Evolutionary conservation across 1,140 invertebrate genomes (phyloP).

Genomic region (Anastatus disparis): DNA sequence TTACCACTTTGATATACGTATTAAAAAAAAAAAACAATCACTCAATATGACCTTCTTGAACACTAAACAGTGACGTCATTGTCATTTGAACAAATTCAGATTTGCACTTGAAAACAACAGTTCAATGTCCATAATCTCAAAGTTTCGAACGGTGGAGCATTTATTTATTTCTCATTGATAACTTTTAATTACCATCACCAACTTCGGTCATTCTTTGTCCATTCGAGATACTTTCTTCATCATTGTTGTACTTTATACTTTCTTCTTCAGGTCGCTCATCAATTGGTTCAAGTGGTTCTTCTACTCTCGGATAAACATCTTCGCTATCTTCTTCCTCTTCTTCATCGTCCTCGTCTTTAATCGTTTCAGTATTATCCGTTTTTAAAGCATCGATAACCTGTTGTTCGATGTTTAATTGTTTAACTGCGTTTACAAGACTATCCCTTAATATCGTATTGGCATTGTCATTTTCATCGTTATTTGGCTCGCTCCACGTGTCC

Average conservation of each 20-base stretch:
- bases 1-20: no score
- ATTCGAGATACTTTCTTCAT: not conserved
- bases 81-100: no score
- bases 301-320: conserved; percentile 26
- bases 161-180: no score
- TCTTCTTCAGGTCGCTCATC: conserved; percentile 42
- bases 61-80: no score
- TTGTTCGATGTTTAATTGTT: conserved; percentile 52
- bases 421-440: conserved; percentile 58
- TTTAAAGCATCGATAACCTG: conserved; percentile 53
- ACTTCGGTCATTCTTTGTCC: not conserved
- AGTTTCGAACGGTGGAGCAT: no score
- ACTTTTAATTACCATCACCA: not conserved
- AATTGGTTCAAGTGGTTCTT: conserved; percentile 39
- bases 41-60: no score
- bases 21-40: no score
- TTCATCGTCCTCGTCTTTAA: conserved; percentile 28
- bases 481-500: conserved; percentile 50
- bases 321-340: conserved; percentile 42
- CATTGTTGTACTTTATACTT: conserved; percentile 1
- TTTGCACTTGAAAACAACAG: no score
- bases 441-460: conserved; percentile 48
- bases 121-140: no score
- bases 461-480: conserved; percentile 40
- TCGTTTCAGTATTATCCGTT: not conserved